These are phyloP conservation scores for Tribolium castaneum DNA, from an alignment of 1,140 invertebrate genomes.

Conservation along the genomic window DNA sequence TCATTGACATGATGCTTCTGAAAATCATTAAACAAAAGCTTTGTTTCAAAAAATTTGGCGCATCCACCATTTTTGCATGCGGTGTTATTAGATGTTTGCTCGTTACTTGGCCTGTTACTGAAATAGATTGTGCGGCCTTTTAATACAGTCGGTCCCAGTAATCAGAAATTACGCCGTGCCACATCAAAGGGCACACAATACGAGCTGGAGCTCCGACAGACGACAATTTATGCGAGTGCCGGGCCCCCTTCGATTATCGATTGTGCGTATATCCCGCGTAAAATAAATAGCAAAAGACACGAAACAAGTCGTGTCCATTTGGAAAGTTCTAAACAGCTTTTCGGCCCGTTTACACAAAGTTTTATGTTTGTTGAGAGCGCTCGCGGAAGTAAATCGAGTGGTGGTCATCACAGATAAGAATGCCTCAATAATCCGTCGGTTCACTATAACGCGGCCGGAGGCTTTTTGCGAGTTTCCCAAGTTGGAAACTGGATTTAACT, in stretches of 20 bases:
- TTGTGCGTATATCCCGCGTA: not conserved
- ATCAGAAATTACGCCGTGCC: not conserved
- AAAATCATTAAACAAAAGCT: no score
- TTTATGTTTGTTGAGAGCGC: constrained; percentile 24
- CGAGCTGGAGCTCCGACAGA: not conserved
- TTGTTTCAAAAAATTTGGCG: no score
- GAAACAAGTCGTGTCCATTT: constrained; percentile 26
- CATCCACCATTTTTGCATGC: no score
- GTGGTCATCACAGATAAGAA: constrained; percentile 32
- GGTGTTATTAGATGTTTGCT: no score
- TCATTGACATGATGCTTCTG: no score
- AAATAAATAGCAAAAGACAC: constrained; percentile 25
- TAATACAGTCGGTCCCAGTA: not conserved
- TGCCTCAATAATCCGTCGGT: constrained; percentile 20
- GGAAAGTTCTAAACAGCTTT: constrained; percentile 27
- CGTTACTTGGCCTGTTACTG: no score
- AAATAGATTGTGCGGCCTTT: no score
- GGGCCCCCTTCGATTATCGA: not conserved
- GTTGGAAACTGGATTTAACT: constrained; percentile 32
- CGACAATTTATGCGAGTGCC: not conserved
- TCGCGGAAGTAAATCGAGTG: constrained; percentile 25
- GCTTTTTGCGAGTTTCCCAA: constrained; percentile 32
- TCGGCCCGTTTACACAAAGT: constrained; percentile 22
- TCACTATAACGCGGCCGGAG: constrained; percentile 26
- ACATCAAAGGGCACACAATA: not conserved